Base-by-base conservation (phyloP, 2,888 invertebrate species). In the Azorinus chamasolen region DNA sequence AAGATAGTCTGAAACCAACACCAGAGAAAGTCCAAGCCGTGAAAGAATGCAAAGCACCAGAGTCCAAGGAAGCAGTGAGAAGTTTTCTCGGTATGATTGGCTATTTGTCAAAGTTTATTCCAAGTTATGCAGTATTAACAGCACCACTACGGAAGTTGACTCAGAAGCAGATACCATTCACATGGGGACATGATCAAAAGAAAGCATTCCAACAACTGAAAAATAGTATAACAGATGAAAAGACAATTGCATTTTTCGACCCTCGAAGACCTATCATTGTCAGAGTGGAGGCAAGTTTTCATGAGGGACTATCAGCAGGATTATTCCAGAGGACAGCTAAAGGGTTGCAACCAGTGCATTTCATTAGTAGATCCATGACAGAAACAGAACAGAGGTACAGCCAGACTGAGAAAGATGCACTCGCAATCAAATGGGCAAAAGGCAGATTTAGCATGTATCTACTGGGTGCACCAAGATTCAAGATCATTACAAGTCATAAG, bases 401-500 rank as follows among this genome's bases (percentile, higher is more conserved):
- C n/a, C 65, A 65, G n/a, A 78, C 59, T 43, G 57, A 57, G 22
- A 37, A 66, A 54, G 55, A 57, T 20, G 57, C 57, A 45, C 25
- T 59, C 1, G 59, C 46, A 16, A 18, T 59, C 2, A 46, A 45
- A 25, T 59, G 59, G 59, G 59, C 59, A n/a, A 45, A 62, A 45
- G 37, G 27, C 12, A 14, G 69, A 48, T 66, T 75, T 37, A 22
- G 63, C 32, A 75, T 68, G 22, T 72, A 79, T 51, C 37, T 76
- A 27, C 45, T 73, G 27, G 73, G 80, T 51, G 74, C 81, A 20
- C 73, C 76, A 25, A 73, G 24, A 18, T 58, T 58, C n/a, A 43
- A 58, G 24, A 41, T 58, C 1, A 20, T 43, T 10, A 58, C 58
- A 43, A 5, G 27, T 41, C 45, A 54, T 25, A 64, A 78, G 41